A percentile compares a stretch with the other conserved stretches of the same genome.
These are phyloP conservation scores for Lathamus discolor DNA, from an alignment of 2,113 vertebrate species.

Conservation along the genomic window DNA sequence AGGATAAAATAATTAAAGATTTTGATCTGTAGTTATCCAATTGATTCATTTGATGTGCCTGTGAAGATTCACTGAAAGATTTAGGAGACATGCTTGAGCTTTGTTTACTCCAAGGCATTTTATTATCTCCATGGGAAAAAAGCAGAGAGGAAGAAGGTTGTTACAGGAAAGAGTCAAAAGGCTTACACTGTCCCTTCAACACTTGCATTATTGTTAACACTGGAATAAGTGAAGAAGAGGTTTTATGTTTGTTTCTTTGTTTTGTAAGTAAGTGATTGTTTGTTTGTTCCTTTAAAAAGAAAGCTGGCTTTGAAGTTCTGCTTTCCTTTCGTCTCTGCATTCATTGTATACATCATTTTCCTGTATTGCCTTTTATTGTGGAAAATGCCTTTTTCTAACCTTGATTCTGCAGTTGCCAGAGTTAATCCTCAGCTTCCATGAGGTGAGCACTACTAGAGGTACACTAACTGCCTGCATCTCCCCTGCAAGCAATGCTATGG, in stretches of 20 bases:
- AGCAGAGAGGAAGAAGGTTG: background rate
- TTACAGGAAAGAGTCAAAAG: background rate
- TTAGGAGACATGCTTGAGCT: background rate
- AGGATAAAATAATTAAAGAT: background rate
- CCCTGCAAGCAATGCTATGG: background rate
- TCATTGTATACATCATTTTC: background rate
- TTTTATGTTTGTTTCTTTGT: background rate
- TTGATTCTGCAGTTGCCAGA: background rate
- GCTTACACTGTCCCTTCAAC: background rate
- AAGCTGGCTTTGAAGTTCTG: background rate
- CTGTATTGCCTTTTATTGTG: background rate
- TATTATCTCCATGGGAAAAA: background rate
- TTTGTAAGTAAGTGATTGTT: background rate
- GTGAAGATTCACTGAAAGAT: background rate
- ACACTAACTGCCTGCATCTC: background rate
- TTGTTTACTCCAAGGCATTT: background rate
- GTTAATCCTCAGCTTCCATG: background rate
- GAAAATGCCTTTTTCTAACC: background rate
- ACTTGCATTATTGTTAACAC: constrained; percentile 6
- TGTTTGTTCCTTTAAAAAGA: background rate
- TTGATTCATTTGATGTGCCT: background rate
- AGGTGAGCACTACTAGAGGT: background rate
- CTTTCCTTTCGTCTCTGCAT: background rate
- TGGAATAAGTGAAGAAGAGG: background rate
- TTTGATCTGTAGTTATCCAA: background rate